These are phyloP conservation scores for Tinamus major DNA, from an alignment of 2,797 vertebrate species.

Conservation along the genomic window DNA sequence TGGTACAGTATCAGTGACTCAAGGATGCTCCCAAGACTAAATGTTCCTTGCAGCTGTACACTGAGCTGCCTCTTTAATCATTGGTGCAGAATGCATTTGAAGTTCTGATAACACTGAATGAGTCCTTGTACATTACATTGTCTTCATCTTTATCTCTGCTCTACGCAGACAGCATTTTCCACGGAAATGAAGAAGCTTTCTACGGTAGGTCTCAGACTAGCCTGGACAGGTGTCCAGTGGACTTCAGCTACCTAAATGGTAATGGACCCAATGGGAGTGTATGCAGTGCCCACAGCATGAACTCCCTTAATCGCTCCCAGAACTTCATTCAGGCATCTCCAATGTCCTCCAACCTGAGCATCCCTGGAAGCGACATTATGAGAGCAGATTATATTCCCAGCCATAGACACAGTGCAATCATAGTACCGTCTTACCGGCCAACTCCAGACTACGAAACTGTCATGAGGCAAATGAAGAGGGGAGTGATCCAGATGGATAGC, in stretches of 20 bases:
- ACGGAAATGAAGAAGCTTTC: slow-evolving; percentile 87
- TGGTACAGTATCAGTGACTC: neutral
- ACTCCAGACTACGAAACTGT: slow-evolving; percentile 96
- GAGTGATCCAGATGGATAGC: slow-evolving; percentile 84
- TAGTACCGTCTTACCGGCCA: slow-evolving; percentile 94
- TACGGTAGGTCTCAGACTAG: slow-evolving; percentile 95
- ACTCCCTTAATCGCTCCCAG: slow-evolving; percentile 94
- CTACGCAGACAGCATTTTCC: slow-evolving; percentile 92
- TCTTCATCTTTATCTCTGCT: neutral
- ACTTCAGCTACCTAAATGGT: slow-evolving; percentile 89
- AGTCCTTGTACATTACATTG: neutral
- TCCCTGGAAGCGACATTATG: slow-evolving; percentile 94
- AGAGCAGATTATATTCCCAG: slow-evolving; percentile 93
- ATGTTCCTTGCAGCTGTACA: neutral
- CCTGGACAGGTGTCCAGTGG: slow-evolving; percentile 87
- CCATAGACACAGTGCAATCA: slow-evolving; percentile 95
- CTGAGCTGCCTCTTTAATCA: neutral
- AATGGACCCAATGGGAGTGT: slow-evolving; percentile 92
- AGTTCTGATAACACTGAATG: neutral
- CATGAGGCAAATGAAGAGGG: slow-evolving; percentile 92
- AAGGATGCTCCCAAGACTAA: neutral
- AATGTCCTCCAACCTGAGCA: slow-evolving; percentile 94
- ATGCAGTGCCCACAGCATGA: slow-evolving; percentile 93
- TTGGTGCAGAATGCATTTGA: neutral
- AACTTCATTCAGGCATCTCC: slow-evolving; percentile 92